A percentile compares a stretch with the other conserved stretches of the same genome.
Evolutionary conservation across 2,113 vertebrate species (phyloP).

Genomic region (Ahaetulla prasina): DNA sequence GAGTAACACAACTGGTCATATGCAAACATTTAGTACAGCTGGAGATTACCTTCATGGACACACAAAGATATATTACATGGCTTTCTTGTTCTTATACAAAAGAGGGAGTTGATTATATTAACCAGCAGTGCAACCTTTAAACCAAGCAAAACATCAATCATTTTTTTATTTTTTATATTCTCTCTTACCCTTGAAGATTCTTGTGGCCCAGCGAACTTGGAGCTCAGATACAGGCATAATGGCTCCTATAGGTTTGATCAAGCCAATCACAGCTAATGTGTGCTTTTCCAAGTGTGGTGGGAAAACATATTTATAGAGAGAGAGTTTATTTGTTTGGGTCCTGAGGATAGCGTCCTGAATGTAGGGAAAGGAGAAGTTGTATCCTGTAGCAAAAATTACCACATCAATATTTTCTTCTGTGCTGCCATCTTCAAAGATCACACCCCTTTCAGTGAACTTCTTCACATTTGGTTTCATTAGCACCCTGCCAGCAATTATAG

Average conservation of each 20-base stretch:
- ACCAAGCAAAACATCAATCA: neutral
- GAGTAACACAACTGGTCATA: neutral
- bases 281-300: conserved; percentile 64
- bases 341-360: conserved; percentile 63
- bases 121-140: neutral
- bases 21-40: neutral
- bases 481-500: conserved; percentile 77
- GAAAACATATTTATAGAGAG: conserved; percentile 71
- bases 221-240: conserved; percentile 71
- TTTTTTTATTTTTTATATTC: neutral
- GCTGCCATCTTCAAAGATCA: conserved; percentile 77
- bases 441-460: conserved; percentile 67
- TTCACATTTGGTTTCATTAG: conserved; percentile 73
- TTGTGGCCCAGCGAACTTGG: conserved; percentile 73
- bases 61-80: neutral
- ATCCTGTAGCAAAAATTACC: conserved; percentile 83
- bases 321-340: conserved; percentile 49
- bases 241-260: conserved; percentile 63
- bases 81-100: neutral
- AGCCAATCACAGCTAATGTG: conserved; percentile 72
- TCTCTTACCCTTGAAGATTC: conserved; percentile 39
- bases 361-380: conserved; percentile 70
- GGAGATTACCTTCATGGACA: neutral
- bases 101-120: neutral
- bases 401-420: conserved; percentile 71